These are phyloP conservation scores for Amblyornis subalaris DNA, from an alignment of 2,113 vertebrate genomes.

Conservation along the genomic window DNA sequence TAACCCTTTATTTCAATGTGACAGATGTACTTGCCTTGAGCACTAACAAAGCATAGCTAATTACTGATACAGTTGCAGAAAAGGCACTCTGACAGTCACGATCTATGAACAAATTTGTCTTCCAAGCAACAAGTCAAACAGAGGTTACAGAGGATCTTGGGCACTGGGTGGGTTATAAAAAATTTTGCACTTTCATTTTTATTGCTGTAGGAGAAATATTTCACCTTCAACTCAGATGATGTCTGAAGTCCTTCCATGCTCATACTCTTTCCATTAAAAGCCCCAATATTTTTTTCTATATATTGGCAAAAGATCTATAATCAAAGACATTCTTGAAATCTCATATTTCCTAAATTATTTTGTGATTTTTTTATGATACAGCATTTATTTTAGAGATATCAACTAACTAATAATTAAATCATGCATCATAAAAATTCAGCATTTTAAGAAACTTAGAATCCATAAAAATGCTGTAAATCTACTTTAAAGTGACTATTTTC, in stretches of 20 bases:
- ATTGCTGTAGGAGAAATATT: neutral
- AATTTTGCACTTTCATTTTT: neutral
- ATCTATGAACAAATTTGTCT: conserved; percentile 70
- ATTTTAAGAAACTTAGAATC: neutral
- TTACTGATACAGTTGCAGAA: conserved; percentile 63
- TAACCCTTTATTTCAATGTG: conserved; percentile 56
- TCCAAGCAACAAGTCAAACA: conserved; percentile 64
- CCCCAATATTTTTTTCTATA: neutral
- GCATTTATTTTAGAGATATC: neutral
- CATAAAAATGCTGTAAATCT: neutral
- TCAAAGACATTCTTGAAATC: neutral
- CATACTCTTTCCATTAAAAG: neutral
- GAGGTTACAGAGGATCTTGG: conserved; percentile 36
- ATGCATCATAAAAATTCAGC: neutral
- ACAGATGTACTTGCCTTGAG: conserved; percentile 64
- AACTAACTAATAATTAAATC: neutral
- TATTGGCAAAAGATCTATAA: neutral
- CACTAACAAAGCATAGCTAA: conserved; percentile 71
- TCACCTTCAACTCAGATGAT: neutral
- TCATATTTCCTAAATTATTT: neutral
- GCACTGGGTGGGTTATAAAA: neutral
- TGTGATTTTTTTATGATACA: neutral
- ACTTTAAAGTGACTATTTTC: neutral
- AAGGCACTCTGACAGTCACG: conserved; percentile 56
- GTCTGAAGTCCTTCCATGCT: neutral